phyloP scores from a whole-genome alignment of 2,113 vertebrate species.

The Spermophilus dauricus region DNA sequence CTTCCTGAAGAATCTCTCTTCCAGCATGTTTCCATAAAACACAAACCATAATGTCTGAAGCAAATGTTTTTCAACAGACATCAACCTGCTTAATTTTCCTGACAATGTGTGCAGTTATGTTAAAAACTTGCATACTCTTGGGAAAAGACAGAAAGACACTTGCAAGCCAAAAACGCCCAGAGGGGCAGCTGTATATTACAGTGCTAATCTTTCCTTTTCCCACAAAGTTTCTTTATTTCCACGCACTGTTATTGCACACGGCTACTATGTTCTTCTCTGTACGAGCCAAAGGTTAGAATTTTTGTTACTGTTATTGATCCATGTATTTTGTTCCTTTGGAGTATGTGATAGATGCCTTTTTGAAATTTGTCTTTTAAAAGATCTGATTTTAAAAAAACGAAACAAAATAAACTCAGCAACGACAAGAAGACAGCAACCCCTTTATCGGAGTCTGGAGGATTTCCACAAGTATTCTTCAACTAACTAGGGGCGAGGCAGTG shows the following conservation, averaged over 20 bases:
- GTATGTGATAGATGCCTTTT: background rate
- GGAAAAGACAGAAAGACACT: conserved; percentile 13
- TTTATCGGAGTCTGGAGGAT: background rate
- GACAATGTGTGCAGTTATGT: conserved; percentile 50
- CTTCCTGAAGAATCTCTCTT: background rate
- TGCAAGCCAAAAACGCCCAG: background rate
- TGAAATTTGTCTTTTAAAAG: conserved; percentile 30
- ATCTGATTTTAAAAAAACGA: background rate
- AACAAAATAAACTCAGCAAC: background rate
- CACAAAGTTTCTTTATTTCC: background rate
- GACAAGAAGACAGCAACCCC: background rate
- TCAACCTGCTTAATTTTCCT: conserved; percentile 41
- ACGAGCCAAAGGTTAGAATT: conserved; percentile 6
- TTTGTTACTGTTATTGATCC: conserved; percentile 26
- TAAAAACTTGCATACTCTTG: conserved; percentile 30
- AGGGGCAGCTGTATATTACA: background rate
- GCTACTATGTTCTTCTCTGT: background rate
- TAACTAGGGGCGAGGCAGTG: background rate
- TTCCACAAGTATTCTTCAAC: conserved; percentile 1
- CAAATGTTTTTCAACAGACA: conserved; percentile 63
- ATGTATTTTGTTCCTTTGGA: background rate
- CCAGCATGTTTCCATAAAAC: conserved; percentile 19
- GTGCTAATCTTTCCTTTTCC: background rate
- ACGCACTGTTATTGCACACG: background rate
- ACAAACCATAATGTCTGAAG: conserved; percentile 37